Percentiles rank a stretch among this genome's conserved stretches.
These are phyloP conservation scores for Saimiri boliviensis DNA, from an alignment of 2,113 vertebrate species.

Conservation along the genomic window DNA sequence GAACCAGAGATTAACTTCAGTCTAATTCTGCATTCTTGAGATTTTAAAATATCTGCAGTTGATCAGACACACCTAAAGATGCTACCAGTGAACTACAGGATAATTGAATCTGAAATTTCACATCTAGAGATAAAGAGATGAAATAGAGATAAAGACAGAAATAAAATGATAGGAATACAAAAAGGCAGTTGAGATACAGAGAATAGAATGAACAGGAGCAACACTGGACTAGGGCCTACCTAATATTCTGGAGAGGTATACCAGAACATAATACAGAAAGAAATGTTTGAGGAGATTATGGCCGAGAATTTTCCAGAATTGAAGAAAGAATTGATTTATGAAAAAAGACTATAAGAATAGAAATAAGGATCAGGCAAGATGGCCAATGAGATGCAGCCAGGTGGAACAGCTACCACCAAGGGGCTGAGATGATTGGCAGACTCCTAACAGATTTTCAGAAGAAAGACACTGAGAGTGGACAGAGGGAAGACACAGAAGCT, in stretches of 20 bases:
- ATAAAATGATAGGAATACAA: neutral
- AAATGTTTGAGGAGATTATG: neutral
- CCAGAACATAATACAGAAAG: neutral
- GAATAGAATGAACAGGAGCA: neutral
- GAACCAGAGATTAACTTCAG: neutral
- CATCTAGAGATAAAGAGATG: neutral
- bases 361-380: neutral
- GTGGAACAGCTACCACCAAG: too few relatives aligned
- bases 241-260: neutral
- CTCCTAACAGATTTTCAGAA: too few relatives aligned
- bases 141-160: neutral
- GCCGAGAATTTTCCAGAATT: neutral
- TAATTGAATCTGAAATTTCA: neutral
- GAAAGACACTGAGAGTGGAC: too few relatives aligned
- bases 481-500: too few relatives aligned
- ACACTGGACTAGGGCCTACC: too few relatives aligned
- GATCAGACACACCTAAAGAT: neutral
- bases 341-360: neutral
- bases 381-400: too few relatives aligned
- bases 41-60: neutral
- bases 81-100: neutral
- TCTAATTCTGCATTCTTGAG: neutral
- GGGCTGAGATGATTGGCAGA: too few relatives aligned
- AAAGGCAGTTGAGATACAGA: neutral
- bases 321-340: neutral